Evolutionary conservation across 2,113 vertebrate species (phyloP), one percentile per base, ranked within the genome.

Genomic region (Marmota monax): DNA sequence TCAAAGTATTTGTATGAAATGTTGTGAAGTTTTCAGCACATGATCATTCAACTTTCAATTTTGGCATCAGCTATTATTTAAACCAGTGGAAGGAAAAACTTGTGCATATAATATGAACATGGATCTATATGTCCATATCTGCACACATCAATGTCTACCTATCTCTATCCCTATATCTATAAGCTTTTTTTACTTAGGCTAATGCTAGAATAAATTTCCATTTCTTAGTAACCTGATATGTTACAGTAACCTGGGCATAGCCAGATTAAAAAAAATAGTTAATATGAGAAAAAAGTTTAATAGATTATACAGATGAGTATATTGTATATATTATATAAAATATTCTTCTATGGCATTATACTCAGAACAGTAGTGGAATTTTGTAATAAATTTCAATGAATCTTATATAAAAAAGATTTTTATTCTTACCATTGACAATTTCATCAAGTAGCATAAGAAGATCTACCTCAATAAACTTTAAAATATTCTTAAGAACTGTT

Each of bases 201-300:
- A 79, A 10, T 29, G 61, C 8, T 56, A 90, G 6, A 94, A 84
- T 94, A 94, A 37, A 67, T 90, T 84, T 94, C 53, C 22, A 74
- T 90, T 92, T 87, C 45, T 90, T 90, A 18, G 48, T 14, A 0
- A 51, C 51, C 69, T 88, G 56, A 83, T 86, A 51, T 58, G 7
- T 63, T 82, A 39, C 16, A 18, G 84, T 14, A 53, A 4, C 20
- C 29, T 72, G n/a, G 51, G 92, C 67, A 4, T 93, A 74, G 20
- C 65, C 29, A 84, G 29, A 32, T 89, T 89, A 76, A 18, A 12
- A 13, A 61, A 84, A 93, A 83, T 27, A 25, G n/a, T 88, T 56
- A 91, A 37, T 53, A 84, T 72, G 37, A 70, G 18, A 84, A 72
- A 83, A 74, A 72, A 25, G 34, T 18, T 69, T 39, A 93, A 23